phyloP scores from a whole-genome alignment of 2,888 invertebrate genomes.

The Ochropleura leucogaster region DNA sequence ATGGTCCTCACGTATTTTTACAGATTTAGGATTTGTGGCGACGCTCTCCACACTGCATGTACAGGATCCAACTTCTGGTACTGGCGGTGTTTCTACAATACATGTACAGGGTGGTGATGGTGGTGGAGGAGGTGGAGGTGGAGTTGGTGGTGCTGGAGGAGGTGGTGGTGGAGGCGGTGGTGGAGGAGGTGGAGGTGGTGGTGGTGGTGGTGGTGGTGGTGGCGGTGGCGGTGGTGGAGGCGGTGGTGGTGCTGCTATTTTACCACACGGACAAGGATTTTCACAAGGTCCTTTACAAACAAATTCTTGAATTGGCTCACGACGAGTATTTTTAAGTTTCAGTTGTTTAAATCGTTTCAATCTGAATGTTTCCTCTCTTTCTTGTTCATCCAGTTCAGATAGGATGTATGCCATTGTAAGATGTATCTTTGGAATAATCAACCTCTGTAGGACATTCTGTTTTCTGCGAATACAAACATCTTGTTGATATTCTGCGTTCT shows the following conservation, averaged over 20 bases:
- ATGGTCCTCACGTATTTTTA: neutral
- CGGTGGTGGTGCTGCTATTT: no score
- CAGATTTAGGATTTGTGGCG: no score
- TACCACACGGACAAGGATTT: no score
- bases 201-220: no score
- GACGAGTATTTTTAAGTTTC: constrained; percentile 11
- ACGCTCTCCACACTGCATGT: no score
- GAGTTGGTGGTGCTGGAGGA: no score
- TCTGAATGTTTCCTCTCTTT: constrained; percentile 53
- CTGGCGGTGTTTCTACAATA: neutral
- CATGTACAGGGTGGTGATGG: neutral
- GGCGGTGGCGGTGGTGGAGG: no score
- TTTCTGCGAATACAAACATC: constrained; percentile 72
- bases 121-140: no score
- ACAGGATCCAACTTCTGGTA: neutral
- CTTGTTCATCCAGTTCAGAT: constrained; percentile 31
- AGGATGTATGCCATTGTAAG: constrained; percentile 3
- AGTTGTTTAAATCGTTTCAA: constrained; percentile 36
- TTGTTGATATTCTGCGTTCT: constrained; percentile 35
- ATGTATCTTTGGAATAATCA: constrained; percentile 10
- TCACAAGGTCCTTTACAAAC: no score
- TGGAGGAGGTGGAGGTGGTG: no score
- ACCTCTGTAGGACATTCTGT: constrained; percentile 67
- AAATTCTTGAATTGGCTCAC: no score
- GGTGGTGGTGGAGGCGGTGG: no score